Conservation (phyloP, 2,113 vertebrate genomes). For the Arizona elegans region DNA sequence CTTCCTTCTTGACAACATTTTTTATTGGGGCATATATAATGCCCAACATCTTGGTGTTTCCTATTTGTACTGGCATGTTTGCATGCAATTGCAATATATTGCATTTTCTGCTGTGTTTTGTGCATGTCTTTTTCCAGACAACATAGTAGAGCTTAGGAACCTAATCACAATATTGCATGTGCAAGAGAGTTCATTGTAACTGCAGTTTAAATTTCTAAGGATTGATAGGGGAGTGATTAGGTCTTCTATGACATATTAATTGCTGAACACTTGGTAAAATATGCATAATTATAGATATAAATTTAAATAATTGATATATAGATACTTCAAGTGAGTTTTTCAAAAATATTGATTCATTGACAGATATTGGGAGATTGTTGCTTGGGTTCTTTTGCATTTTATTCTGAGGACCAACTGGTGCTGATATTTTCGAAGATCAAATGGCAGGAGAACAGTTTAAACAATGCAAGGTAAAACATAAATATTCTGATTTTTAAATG, state of each 20-base stretch:
- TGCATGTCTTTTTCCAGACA: not conserved
- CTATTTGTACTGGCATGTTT: not conserved
- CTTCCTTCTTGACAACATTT: not conserved
- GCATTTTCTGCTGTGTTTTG: not conserved
- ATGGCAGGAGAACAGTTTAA: slow-evolving; percentile 75
- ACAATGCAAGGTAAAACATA: slow-evolving; percentile 69
- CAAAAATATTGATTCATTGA: slow-evolving; percentile 12
- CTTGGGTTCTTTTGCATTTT: slow-evolving; percentile 85
- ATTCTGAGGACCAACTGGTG: slow-evolving; percentile 72
- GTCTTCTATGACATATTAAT: not conserved
- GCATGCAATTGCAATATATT: not conserved
- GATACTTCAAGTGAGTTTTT: not conserved
- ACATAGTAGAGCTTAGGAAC: not conserved
- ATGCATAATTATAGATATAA: not conserved
- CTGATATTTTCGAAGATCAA: slow-evolving; percentile 80
- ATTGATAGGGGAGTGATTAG: not conserved
- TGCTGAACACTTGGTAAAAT: not conserved
- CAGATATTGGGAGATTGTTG: slow-evolving; percentile 85
- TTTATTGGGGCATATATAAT: not conserved
- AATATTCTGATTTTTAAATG: not conserved
- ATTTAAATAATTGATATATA: not conserved
- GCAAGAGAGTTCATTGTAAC: not conserved
- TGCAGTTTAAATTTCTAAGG: not conserved
- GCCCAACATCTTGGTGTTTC: not conserved
- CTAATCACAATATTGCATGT: not conserved